A percentile compares a stretch with the other conserved stretches of the same genome.
Evolutionary conservation across 2,797 vertebrate species (phyloP).

Genomic region (Typhlichthys eigenmanni): DNA sequence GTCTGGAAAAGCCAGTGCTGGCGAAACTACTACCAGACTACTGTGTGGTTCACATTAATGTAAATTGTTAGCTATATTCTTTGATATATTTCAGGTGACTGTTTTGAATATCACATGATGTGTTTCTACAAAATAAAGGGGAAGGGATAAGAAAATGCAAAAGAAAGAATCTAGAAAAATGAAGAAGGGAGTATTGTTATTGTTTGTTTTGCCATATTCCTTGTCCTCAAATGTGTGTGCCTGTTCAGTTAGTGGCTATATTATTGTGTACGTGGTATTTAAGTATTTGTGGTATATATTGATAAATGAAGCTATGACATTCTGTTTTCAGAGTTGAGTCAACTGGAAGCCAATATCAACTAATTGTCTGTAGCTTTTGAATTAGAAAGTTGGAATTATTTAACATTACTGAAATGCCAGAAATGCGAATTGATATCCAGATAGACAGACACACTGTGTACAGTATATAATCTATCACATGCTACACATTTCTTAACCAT

Average conservation of each 20-base stretch:
- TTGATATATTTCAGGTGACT: constrained; percentile 24
- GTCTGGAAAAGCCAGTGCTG: not conserved
- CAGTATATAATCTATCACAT: not conserved
- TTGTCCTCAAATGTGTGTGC: constrained; percentile 31
- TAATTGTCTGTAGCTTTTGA: too few species aligned
- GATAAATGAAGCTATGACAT: constrained; percentile 22
- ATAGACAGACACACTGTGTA: not conserved
- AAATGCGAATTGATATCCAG: not conserved
- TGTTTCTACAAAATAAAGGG: constrained; percentile 15
- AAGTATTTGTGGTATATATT: not conserved
- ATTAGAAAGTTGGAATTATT: too few species aligned
- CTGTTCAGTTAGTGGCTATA: constrained; percentile 41
- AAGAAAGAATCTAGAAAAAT: not conserved
- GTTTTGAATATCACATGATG: not conserved
- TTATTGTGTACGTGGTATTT: constrained; percentile 22
- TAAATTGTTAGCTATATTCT: constrained; percentile 20
- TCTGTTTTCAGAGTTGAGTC: constrained; percentile 3
- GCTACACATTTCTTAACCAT: not conserved
- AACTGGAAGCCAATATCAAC: too few species aligned
- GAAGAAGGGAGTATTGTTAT: constrained; percentile 1
- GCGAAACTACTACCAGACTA: not conserved
- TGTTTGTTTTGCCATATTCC: constrained; percentile 11
- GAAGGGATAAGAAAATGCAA: constrained; percentile 11
- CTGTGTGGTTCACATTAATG: constrained; percentile 9
- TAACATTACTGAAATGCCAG: not conserved